Percentiles rank a stretch among this genome's conserved stretches.
Evolutionary conservation across 2,888 invertebrate species (phyloP).

Genomic region (Pollenia griseotomentosa): DNA sequence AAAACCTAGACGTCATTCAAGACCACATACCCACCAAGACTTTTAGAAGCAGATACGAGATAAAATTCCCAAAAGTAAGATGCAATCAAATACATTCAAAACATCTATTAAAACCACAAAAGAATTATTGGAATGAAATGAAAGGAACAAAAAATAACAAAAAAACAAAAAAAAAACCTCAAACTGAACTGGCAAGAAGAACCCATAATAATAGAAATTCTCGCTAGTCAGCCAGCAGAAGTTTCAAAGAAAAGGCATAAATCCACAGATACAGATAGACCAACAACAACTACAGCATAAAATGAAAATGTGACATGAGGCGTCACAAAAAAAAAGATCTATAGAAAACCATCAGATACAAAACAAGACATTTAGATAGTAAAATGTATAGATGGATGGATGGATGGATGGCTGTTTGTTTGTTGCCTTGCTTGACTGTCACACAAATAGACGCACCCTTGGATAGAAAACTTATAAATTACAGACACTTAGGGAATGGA

Average conservation of each 20-base stretch:
- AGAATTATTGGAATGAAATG: constrained; percentile 53
- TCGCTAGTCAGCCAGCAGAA: constrained; percentile 29
- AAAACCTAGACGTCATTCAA: constrained; percentile 54
- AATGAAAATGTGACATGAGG: constrained; percentile 62
- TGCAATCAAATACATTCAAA: constrained; percentile 64
- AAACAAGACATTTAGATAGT: constrained; percentile 45
- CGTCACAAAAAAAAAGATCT: constrained; percentile 52
- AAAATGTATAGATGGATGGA: background rate
- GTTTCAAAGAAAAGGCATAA: constrained; percentile 45
- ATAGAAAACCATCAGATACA: constrained; percentile 59
- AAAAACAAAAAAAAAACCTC: constrained; percentile 1
- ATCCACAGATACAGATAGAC: constrained; percentile 3
- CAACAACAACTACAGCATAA: constrained; percentile 9
- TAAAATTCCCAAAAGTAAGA: constrained; percentile 60
- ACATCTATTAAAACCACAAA: constrained; percentile 66
- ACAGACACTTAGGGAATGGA: background rate
- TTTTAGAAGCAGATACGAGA: constrained; percentile 12
- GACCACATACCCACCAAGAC: constrained; percentile 10
- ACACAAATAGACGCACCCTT: constrained; percentile 40
- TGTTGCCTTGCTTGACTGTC: constrained; percentile 15
- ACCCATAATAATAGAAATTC: constrained; percentile 43
- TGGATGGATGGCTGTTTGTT: background rate
- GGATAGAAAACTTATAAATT: constrained; percentile 46
- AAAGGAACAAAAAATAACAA: constrained; percentile 6
- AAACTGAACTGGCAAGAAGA: constrained; percentile 13